Base-by-base conservation (phyloP, 2,888 invertebrate genomes). In the Monoplex corrugatus region DNA sequence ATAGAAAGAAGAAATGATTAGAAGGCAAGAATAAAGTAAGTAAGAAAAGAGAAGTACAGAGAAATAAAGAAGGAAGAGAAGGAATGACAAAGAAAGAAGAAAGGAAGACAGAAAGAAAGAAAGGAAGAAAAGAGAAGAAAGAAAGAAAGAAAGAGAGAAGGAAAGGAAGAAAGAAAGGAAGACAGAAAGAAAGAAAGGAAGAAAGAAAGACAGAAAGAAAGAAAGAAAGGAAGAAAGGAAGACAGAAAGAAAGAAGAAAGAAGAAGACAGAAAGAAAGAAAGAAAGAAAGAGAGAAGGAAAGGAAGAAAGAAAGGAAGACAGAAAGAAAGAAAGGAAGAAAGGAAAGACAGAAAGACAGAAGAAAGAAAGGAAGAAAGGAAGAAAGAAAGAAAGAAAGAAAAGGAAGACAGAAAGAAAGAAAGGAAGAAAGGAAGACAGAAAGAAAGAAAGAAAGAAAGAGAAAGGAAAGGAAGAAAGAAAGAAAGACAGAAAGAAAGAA, bases 121-220 rank as follows among this genome's bases (percentile, higher is more conserved):
- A 44, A 45, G n/a, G n/a, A n/a, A n/a, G n/a, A n/a, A 78, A 28
- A 78, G 23, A 78, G 45, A 35, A 57, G 8, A n/a, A 16, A 23
- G 10, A 82, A 57, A 23, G 16, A 63, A 44, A 32, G 35, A 82
- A 32, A 43, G 44, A 84, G n/a, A 35, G 45, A 82, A 40, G 35
- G 57, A 50, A n/a, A 78, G 82, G 45, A 32, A 87, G 35, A 80
- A 35, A 82, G 75, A 32, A 10, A n/a, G 35, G 45, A 43, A 82
- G 75, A 43, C 23, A 63, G 43, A 32, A n/a, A 57, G 35, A 43
- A 35, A 84, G 50, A 50, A n/a, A 87, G 45, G 35, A 35, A 45
- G 35, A 72, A 50, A 75, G 35, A 87, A 28, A 78, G 43, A 87
- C 19, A 68, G 50, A 13, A 50, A 19, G 23, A 19, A 19, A 28